These are phyloP conservation scores for Eufriesea mexicana DNA, from an alignment of 1,140 invertebrate species.

Conservation along the genomic window DNA sequence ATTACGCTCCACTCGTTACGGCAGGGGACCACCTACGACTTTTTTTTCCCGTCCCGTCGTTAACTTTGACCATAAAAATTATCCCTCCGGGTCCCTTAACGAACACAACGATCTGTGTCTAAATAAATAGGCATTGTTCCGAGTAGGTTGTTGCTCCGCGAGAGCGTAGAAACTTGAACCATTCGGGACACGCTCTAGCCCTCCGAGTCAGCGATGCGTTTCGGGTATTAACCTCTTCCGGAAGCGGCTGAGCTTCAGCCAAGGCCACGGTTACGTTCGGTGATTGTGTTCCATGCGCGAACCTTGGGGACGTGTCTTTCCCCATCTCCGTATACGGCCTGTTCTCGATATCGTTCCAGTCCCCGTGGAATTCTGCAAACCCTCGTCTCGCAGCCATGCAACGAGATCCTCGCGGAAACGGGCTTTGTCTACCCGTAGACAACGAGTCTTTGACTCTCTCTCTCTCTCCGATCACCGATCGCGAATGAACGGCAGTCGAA, in stretches of 20 bases:
- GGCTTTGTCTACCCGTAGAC: too few species aligned
- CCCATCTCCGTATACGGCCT: neutral
- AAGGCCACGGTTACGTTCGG: conserved; percentile 70
- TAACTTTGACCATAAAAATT: conserved; percentile 26
- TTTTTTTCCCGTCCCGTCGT: neutral
- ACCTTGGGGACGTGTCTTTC: conserved; percentile 10
- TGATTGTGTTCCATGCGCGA: conserved; percentile 57
- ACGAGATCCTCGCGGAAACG: too few species aligned
- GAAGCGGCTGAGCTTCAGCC: conserved; percentile 65
- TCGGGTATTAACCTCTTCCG: conserved; percentile 80
- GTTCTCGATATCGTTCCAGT: neutral
- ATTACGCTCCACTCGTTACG: conserved; percentile 23
- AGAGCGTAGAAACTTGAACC: conserved; percentile 62
- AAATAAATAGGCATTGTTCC: conserved; percentile 57
- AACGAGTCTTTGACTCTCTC: too few species aligned
- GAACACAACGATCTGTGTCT: conserved; percentile 36
- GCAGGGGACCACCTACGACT: neutral
- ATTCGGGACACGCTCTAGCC: conserved; percentile 75
- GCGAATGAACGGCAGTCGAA: too few species aligned
- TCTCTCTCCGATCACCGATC: too few species aligned
- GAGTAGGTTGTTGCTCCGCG: conserved; percentile 34
- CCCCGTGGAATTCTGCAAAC: neutral
- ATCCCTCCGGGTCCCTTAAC: conserved; percentile 23
- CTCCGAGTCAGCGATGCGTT: conserved; percentile 78
- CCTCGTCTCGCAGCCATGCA: too few species aligned